Base-by-base conservation (phyloP, 35 echinoderm and acorn worm species). In the Chiridota heheva region DNA sequence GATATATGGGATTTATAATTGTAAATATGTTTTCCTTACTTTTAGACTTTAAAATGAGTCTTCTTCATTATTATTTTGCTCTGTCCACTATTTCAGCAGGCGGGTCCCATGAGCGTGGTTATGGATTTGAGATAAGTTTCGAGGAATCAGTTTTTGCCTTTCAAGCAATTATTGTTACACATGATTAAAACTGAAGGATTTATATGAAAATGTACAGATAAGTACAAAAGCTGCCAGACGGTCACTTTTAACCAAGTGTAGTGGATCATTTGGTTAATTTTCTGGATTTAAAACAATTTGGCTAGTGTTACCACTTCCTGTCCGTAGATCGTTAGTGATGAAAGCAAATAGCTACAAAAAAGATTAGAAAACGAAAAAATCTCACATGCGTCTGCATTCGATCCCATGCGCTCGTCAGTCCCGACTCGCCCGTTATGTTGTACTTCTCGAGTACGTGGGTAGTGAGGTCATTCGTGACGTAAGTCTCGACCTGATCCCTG, bases 401-500 rank as follows among this genome's bases (percentile, higher is more conserved):
- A 67, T 97, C 88, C 94, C 94, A 97, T 10, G 84, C 84, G 44
- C 36, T 56, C 7, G 78, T 91, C 18, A 97, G 55, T 20, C 89
- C 90, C 26, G 82, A 43, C 22, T 91, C 70, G 4, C 62, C 44
- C 40, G 71, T 47, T 2, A 20, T 40, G 40, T 63, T 74, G 60
- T 97, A 97, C 0, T 75, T 71, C 4, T 82, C 10, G 24, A 97
- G 70, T 57, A 84, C 94, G 4, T 38, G 20, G 17, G 65, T 88
- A 17, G 73, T 77, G 47, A 97, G 57, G 40, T 97, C 94, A 1
- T 43, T 49, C 6, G 61, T 81, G 13, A 97, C 94, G 42, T 60
- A 82, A 0, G 40, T 16, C 40, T 87, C 61, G 0, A 97, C 80
- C 58, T 91, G 78, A 40, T 34, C 68, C 34, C 72, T 30, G 78